Base-by-base conservation (phyloP, 2,888 invertebrate genomes). In the Eueremaeus valkanovi region DNA sequence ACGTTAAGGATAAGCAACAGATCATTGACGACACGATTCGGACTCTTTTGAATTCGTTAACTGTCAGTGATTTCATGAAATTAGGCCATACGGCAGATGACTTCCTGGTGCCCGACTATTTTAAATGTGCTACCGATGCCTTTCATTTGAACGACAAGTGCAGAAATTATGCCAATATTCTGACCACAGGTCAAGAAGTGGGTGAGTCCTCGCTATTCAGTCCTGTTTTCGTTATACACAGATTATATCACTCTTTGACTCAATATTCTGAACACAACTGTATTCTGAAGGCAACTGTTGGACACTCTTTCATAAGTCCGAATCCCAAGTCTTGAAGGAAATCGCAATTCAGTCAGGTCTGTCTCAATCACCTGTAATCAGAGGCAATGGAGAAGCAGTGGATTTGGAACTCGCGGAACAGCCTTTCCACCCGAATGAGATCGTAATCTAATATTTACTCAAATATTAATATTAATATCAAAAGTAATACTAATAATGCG, bases 401-500 rank as follows among this genome's bases (percentile, higher is more conserved):
- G 45, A 66, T 55, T n/a, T 73, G n/a, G 76, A 76, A 51, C 40
- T 70, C 13, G 70, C 76, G 0, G 70, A 76, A 8, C 70, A 76
- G 27, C 58, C 76, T 5, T 74, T 76, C 24, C 76, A 76, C 61
- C 76, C 76, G n/a, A 76, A 76, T 40, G 76, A 76, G 49, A 33
- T 76, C 0, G 0, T 70, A 3, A n/a, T n/a, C n/a, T n/a, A n/a
- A n/a, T n/a, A n/a, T n/a, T n/a, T n/a, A n/a, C n/a, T n/a, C n/a
- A n/a, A n/a, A n/a, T n/a, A n/a, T n/a, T n/a, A n/a, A n/a, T n/a
- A n/a, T n/a, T n/a, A n/a, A n/a, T n/a, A n/a, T n/a, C n/a, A n/a
- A n/a, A n/a, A n/a, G n/a, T n/a, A n/a, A n/a, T n/a, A n/a, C n/a
- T n/a, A n/a, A n/a, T n/a, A n/a, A n/a, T n/a, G n/a, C n/a, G n/a